Percentiles rank a stretch among this genome's conserved stretches.
phyloP scores from a whole-genome alignment of 2,888 invertebrate species.

The Amaurobius ferox region DNA sequence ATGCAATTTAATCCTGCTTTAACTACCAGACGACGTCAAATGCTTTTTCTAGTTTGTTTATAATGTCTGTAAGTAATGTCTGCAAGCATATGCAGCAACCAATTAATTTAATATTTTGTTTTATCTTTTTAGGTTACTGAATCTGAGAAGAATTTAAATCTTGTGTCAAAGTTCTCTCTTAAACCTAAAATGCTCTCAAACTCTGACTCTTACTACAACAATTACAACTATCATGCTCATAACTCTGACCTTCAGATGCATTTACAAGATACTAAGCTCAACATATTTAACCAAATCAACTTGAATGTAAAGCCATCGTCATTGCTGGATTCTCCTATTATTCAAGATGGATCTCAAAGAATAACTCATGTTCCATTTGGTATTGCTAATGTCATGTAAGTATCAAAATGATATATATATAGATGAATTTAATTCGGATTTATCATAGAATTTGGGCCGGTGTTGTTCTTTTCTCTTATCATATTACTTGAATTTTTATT shows the following conservation, averaged over 20 bases:
- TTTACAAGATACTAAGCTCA: conserved; percentile 57
- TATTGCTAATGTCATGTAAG: conserved; percentile 44
- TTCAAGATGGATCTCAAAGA: conserved; percentile 47
- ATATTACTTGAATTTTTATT: too few relatives aligned
- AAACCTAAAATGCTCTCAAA: conserved; percentile 33
- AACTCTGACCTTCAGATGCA: conserved; percentile 40
- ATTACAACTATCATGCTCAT: conserved; percentile 46
- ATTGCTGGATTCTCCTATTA: conserved; percentile 37
- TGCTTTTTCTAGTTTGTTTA: too few relatives aligned
- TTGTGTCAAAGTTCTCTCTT: conserved; percentile 56
- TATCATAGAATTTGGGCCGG: too few relatives aligned
- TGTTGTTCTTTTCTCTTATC: too few relatives aligned
- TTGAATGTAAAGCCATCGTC: conserved; percentile 44
- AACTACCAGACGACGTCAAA: too few relatives aligned
- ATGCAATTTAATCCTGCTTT: too few relatives aligned
- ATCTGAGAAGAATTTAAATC: conserved; percentile 57
- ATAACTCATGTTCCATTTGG: conserved; percentile 45
- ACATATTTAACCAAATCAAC: conserved; percentile 59
- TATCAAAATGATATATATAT: too few relatives aligned
- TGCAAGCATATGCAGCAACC: too few relatives aligned
- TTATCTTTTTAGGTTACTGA: conserved; percentile 45
- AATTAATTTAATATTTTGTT: too few relatives aligned
- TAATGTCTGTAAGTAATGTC: too few relatives aligned
- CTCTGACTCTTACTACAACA: conserved; percentile 52
- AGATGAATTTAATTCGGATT: too few relatives aligned